Conservation (phyloP, 2,113 vertebrate species). For the Piprites chloris region DNA sequence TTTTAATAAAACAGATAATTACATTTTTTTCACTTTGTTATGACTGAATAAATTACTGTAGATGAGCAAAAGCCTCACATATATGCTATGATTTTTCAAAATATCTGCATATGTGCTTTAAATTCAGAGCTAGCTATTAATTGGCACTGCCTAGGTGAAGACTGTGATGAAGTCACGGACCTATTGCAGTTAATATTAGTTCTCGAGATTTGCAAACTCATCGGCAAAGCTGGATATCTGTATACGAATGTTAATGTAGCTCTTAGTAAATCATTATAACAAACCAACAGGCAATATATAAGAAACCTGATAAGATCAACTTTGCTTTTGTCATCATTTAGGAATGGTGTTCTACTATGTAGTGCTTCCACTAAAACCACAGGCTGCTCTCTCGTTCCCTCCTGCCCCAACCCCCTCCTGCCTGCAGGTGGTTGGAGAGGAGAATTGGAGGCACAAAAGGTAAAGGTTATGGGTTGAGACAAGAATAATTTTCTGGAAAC, state of each 20-base stretch:
- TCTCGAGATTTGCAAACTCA: not conserved
- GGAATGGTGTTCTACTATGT: not conserved
- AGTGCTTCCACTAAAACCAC: not conserved
- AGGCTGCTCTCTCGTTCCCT: fast-evolving
- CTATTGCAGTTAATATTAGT: not conserved
- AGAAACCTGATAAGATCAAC: not conserved
- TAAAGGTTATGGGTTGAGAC: fast-evolving
- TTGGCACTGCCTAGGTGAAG: not conserved
- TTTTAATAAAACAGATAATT: not conserved
- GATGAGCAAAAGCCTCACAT: not conserved
- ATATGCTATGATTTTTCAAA: not conserved
- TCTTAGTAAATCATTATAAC: not conserved
- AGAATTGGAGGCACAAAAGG: not conserved
- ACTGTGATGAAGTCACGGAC: not conserved
- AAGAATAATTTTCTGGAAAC: not conserved
- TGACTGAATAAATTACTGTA: not conserved
- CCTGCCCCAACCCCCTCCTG: not conserved
- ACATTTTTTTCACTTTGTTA: not conserved
- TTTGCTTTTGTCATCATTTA: not conserved
- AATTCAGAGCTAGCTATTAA: not conserved
- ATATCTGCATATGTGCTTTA: not conserved
- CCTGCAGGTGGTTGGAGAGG: not conserved
- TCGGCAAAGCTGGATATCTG: not conserved
- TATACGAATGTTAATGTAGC: fast-evolving
- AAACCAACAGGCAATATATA: not conserved